These are phyloP conservation scores for Sebastes hubbsi DNA, from an alignment of 2,797 vertebrate species.

Conservation along the genomic window DNA sequence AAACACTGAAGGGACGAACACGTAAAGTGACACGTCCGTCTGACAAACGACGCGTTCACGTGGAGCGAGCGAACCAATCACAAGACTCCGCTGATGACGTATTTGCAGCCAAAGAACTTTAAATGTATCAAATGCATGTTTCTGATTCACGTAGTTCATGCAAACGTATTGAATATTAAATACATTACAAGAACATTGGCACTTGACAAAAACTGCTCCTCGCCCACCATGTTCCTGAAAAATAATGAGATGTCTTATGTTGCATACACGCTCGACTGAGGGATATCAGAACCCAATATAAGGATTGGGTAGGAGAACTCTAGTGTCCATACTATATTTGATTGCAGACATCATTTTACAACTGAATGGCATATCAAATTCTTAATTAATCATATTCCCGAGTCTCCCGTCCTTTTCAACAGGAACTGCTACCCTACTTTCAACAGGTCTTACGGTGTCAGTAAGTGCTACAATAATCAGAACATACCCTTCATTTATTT, in stretches of 20 bases:
- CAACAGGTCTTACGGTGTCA: not conserved
- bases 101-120: not conserved
- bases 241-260: not conserved
- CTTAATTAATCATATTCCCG: constrained; percentile 20
- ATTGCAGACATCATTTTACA: not conserved
- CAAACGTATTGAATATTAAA: not conserved
- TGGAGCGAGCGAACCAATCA: not conserved
- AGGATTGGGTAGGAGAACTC: not conserved
- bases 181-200: not conserved
- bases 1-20: not conserved
- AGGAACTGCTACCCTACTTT: not conserved
- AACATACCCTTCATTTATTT: constrained; percentile 32
- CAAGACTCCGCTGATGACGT: not conserved
- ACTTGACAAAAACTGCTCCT: not conserved
- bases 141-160: not conserved
- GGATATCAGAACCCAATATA: not conserved
- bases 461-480: not conserved
- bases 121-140: not conserved
- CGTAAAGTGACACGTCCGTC: not conserved
- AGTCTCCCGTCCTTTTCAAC: constrained; percentile 1
- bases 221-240: not conserved
- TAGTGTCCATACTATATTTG: not conserved
- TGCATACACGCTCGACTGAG: not conserved
- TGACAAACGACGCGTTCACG: not conserved
- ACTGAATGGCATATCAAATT: not conserved